Percentiles rank a stretch among this genome's conserved stretches.
These are phyloP conservation scores for Pleuronectes platessa DNA, from an alignment of 2,113 vertebrate genomes.

Conservation along the genomic window DNA sequence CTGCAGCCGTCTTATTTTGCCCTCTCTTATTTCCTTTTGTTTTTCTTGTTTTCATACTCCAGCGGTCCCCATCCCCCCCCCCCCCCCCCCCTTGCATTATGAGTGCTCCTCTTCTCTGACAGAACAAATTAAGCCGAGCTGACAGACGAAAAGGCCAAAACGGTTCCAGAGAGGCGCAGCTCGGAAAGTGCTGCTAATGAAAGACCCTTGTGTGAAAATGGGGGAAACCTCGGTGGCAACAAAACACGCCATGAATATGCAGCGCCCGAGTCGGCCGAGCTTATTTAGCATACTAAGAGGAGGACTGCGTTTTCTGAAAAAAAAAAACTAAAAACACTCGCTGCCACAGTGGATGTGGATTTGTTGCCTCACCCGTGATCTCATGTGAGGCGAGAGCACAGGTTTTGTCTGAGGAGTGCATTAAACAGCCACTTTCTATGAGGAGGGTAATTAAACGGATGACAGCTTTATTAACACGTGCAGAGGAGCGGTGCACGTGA, in stretches of 20 bases:
- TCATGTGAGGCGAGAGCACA: constrained; percentile 33
- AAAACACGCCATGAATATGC: constrained; percentile 60
- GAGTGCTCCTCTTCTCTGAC: constrained; percentile 45
- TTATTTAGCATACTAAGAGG: constrained; percentile 48
- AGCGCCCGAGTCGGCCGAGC: constrained; percentile 16
- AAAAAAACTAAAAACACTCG: background rate
- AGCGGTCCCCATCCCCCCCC: background rate
- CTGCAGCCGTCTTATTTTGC: background rate
- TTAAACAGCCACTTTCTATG: constrained; percentile 63
- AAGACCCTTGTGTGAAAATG: constrained; percentile 51
- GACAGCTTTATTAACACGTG: constrained; percentile 74
- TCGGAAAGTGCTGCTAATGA: constrained; percentile 54
- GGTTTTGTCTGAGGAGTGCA: constrained; percentile 38
- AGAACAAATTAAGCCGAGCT: constrained; percentile 58
- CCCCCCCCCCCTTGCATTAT: background rate
- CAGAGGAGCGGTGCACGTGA: constrained; percentile 56
- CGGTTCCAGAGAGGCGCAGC: constrained; percentile 11
- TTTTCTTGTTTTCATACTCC: constrained; percentile 28
- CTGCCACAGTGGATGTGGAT: constrained; percentile 19
- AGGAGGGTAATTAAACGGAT: constrained; percentile 66
- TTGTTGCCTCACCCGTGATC: constrained; percentile 34
- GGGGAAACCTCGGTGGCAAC: constrained; percentile 22
- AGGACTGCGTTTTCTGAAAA: constrained; percentile 2
- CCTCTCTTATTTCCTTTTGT: background rate
- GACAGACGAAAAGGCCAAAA: constrained; percentile 64